A percentile compares a stretch with the other conserved stretches of the same genome.
These are phyloP conservation scores for Cynodonichthys magdalenae DNA, from an alignment of 2,797 vertebrate species.

Conservation along the genomic window DNA sequence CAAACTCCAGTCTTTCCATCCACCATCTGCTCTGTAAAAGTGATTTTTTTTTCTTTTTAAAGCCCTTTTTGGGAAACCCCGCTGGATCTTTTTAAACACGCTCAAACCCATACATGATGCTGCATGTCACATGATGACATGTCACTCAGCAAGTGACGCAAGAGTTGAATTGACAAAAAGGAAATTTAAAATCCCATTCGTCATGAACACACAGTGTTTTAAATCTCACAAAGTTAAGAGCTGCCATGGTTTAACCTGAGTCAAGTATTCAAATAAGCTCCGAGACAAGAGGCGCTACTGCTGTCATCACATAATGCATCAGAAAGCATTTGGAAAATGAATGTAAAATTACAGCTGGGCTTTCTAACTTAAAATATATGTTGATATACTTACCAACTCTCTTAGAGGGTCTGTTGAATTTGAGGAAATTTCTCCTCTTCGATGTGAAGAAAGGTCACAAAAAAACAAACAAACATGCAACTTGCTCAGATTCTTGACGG, in stretches of 20 bases:
- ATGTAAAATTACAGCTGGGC: neutral
- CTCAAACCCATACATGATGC: neutral
- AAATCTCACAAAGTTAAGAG: too few relatives aligned
- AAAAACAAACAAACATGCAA: too few relatives aligned
- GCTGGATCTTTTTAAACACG: neutral
- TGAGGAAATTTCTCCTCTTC: neutral
- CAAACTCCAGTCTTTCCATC: neutral
- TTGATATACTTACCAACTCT: neutral
- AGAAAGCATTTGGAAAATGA: too few relatives aligned
- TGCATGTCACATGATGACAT: conserved; percentile 57
- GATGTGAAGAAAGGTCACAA: neutral
- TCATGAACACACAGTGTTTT: neutral
- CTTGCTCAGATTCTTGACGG: neutral
- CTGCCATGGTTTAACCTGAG: too few relatives aligned
- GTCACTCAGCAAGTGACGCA: conserved; percentile 53
- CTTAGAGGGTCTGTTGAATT: neutral
- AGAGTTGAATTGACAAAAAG: conserved; percentile 11
- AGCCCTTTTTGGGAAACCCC: conserved; percentile 4
- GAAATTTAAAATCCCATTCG: conserved; percentile 28
- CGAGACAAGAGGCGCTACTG: too few relatives aligned
- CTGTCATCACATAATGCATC: too few relatives aligned
- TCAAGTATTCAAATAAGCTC: neutral
- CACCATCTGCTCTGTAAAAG: neutral
- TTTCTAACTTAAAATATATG: neutral
- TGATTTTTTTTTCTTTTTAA: neutral